Evolutionary conservation across 2,113 vertebrate genomes (phyloP), one percentile per base, ranked within the genome.

Genomic region (Collichthys lucidus): DNA sequence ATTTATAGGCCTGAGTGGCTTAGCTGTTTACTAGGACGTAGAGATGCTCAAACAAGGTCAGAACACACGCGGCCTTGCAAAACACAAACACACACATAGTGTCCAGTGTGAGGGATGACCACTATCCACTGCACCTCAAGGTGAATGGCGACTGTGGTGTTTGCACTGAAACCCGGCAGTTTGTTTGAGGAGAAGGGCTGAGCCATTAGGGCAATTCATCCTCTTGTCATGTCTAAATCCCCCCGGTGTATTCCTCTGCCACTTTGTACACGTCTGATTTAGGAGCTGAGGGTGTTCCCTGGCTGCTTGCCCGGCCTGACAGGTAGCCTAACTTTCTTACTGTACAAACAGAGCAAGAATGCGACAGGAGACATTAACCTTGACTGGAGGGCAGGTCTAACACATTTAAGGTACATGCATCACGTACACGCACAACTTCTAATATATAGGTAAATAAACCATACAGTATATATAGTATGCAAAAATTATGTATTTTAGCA

Each of bases 331-430:
- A 75, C 72, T 73, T 80, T 75, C 85, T 73, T 73, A 86, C 82
- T 81, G 82, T 55, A 89, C 79, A 91, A 86, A 91, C 66, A 92
- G 42, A 82, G 56, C 47, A 77, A 72, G 87, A 87, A 90, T 82
- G 71, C 68, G 64, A 77, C 77, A 81, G 47, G 35, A 74, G 67
- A 4, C 57, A 70, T 59, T 74, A 60, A 89, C 79, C 4, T 24
- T 64, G 53, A 77, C 67, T 62, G 50, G 50, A 74, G 15, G 17
- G 46, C 46, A 14, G 20, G n/a, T 74, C 53, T 71, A 11, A 68
- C 66, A 68, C 62, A 47, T 68, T 59, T 35, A 24, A 53, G 11
- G n/a, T 53, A 31, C 35, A 24, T 50, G 49, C 11, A 49, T 57
- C 10, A 77, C 1, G 3, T 19, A 65, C 17, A 70, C 9, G 62